Evolutionary conservation across 2,113 vertebrate species (phyloP), one percentile per base, ranked within the genome.

Genomic region (Carettochelys insculpta): DNA sequence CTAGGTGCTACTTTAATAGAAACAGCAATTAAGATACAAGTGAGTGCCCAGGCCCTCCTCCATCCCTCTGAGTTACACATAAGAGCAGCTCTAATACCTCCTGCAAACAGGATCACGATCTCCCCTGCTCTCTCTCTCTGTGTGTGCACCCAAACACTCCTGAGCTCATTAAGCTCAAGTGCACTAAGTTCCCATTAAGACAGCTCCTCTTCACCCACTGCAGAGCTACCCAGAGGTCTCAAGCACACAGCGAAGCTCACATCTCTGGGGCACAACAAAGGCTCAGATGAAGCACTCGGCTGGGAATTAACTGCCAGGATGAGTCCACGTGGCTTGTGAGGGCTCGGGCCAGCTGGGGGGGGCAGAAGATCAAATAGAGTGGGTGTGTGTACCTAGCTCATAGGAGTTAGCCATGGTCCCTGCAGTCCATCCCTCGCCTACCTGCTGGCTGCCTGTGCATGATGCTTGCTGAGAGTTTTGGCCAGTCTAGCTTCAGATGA

Each of bases 121-220:
- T 85, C 82, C 79, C 58, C 81, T 87, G 38, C 71, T 73, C 6
- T 12, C 9, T 53, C 65, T 34, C 41, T 25, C 77, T 53, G 56
- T 34, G 20, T 19, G 45, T 47, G 65, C 80, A 48, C 8, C 17
- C 86, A 92, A 95, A 93, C 45, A 58, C 31, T 50, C 6, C 22
- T 1, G 89, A 94, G 92, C 82, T 82, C 92, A 94, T 92, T 93
- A 48, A 90, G 51, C 82, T 83, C 1, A 0, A 78, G 75, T 27
- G 54, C 61, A 50, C 2, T n/a, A 47, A 77, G 45, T 80, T 90
- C 86, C 65, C 90, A 86, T 87, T 1, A 11, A 0, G 45, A 38
- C 16, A 7, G 56, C 4, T 38, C 34, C 61, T 22, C 41, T 88
- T 52, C 85, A 43, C 68, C 75, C 27, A 5, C 4, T 47, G 82